Percentiles rank a stretch among this genome's conserved stretches.
Evolutionary conservation across 2,888 invertebrate species (phyloP).

Genomic region (Phorcus lineatus): DNA sequence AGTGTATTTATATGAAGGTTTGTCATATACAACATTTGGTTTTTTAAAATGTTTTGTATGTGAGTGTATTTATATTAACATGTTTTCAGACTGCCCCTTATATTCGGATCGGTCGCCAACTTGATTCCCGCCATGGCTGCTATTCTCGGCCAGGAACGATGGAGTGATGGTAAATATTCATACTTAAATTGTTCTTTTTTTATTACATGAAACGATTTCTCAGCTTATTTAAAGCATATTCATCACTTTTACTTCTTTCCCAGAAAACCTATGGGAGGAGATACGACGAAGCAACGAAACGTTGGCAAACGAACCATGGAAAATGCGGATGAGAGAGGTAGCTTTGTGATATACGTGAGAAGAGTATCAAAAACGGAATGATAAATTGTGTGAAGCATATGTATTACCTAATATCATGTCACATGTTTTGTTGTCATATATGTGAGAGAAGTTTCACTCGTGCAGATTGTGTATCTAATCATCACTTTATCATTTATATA

Average conservation of each 20-base stretch:
- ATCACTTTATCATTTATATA: no score
- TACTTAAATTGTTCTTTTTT: no score
- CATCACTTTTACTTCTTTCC: not conserved
- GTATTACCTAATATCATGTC: no score
- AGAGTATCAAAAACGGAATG: not conserved
- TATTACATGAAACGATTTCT: no score
- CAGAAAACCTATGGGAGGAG: not conserved
- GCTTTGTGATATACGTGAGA: not conserved
- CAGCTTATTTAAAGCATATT: no score
- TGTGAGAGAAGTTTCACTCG: no score
- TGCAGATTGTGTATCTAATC: no score
- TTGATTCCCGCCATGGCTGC: conserved; percentile 57
- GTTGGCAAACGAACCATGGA: conserved; percentile 32
- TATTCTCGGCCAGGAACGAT: conserved; percentile 53
- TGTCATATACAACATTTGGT: no score
- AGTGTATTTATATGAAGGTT: no score
- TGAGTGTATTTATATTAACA: not conserved
- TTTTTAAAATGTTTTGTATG: no score
- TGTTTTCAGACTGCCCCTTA: conserved; percentile 49
- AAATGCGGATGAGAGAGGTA: conserved; percentile 46
- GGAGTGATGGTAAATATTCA: conserved; percentile 38
- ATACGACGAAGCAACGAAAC: not conserved
- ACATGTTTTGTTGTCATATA: no score
- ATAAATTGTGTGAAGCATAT: no score
- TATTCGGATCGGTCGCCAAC: conserved; percentile 53